Evolutionary conservation across 2,888 invertebrate genomes (phyloP).

Genomic region (Podabrus alpinus): DNA sequence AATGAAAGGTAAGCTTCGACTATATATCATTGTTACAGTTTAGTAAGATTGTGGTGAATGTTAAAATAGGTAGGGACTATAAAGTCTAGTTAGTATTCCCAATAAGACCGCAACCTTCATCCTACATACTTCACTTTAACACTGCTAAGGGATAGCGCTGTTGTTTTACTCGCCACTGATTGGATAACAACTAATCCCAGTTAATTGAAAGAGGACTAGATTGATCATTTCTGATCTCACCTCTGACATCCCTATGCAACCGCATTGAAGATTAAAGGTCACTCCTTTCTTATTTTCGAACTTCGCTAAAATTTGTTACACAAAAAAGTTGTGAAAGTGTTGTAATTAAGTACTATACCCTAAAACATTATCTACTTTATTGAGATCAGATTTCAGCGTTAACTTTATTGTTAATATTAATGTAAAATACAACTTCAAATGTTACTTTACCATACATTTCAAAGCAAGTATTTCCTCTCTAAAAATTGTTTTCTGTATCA

Average conservation of each 20-base stretch:
- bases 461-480: not conserved
- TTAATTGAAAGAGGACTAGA: constrained; percentile 55
- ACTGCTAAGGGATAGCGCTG: constrained; percentile 43
- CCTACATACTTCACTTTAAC: constrained; percentile 44
- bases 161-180: constrained; percentile 49
- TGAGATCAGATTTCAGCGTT: not conserved
- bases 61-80: constrained; percentile 24
- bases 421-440: not conserved
- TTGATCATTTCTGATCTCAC: constrained; percentile 49
- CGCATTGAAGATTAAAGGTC: constrained; percentile 32
- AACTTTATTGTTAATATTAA: not conserved
- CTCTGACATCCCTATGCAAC: constrained; percentile 34
- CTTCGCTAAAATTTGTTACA: not conserved
- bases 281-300: not conserved
- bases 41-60: constrained; percentile 24
- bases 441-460: not conserved
- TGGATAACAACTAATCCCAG: constrained; percentile 55
- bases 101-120: constrained; percentile 29
- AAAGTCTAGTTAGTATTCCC: constrained; percentile 40
- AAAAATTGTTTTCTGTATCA: not conserved
- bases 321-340: not conserved
- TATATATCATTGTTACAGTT: constrained; percentile 20
- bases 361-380: not conserved
- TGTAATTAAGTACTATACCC: not conserved
- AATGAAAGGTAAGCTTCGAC: not conserved